Evolutionary conservation across 2,888 invertebrate species (phyloP), one percentile per base, ranked within the genome.

Genomic region (Leuctra nigra): DNA sequence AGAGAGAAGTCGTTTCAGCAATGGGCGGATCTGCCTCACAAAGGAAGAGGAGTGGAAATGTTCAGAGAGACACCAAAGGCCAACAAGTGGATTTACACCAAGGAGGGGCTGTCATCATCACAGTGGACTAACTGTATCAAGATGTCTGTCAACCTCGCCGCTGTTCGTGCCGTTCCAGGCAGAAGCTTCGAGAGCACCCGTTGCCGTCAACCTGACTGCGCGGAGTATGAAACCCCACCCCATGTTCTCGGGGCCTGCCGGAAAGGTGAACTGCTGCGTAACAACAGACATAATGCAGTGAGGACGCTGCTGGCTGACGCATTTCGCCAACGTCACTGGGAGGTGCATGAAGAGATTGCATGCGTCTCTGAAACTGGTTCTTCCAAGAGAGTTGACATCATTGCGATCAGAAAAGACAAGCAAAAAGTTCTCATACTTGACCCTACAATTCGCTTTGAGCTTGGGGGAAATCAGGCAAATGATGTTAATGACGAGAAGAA

Each of bases 121-220:
- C 14, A 47, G n/a, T 46, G 24, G 46, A 23, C 46, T 2, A 47
- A 47, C 29, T 47, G 14, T 2, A 47, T 47, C 7, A 47, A 47
- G 16, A 23, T 47, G 47, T 47, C 47, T n/a, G 13, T 13, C 24
- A 47, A 47, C 16, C 14, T 47, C 7, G 47, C 47, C 3, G 47
- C 46, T 22, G 46, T 46, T 22, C 46, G 22, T 23, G 46, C 46
- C 9, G 46, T 46, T n/a, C 46, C 46, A 18, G 46, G 46, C 3
- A 46, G 23, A 18, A 7, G 22, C 22, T 23, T 24, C 6, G 23
- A 46, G 6, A 47, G 13, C 13, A 47, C 25, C 47, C 47, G 47
- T n/a, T n/a, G n/a, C n/a, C n/a, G n/a, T n/a, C n/a, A n/a, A n/a
- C n/a, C n/a, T n/a, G n/a, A n/a, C n/a, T n/a, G n/a, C n/a, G n/a